phyloP scores from a whole-genome alignment of 2,888 invertebrate species.

The Diloba caeruleocephala region DNA sequence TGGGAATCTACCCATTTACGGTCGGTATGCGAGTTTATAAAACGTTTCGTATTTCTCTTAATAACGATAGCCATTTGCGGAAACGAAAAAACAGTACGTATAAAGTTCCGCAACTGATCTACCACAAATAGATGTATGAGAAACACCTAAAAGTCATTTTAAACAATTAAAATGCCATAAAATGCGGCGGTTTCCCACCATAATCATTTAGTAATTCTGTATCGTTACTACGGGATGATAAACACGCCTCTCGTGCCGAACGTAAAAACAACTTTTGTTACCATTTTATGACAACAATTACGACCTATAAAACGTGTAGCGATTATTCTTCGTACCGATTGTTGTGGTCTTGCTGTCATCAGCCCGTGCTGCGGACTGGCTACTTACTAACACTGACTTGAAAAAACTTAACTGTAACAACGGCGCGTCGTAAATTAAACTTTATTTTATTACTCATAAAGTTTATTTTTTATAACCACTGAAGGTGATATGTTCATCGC shows the following conservation, averaged over 20 bases:
- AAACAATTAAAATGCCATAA: constrained; percentile 84
- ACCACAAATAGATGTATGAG: constrained; percentile 64
- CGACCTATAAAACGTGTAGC: constrained; percentile 88
- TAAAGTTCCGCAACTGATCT: constrained; percentile 62
- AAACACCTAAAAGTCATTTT: constrained; percentile 65
- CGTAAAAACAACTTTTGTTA: constrained; percentile 88
- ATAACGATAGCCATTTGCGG: constrained; percentile 20
- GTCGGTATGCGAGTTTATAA: constrained; percentile 14
- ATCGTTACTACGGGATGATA: constrained; percentile 83
- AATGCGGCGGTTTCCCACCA: constrained; percentile 78
- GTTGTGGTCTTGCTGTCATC: constrained; percentile 85
- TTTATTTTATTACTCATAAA: constrained; percentile 62
- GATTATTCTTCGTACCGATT: constrained; percentile 86
- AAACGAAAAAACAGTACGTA: constrained; percentile 44
- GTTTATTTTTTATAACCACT: constrained; percentile 57
- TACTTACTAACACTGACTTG: constrained; percentile 57
- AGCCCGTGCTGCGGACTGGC: constrained; percentile 68
- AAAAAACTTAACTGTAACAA: constrained; percentile 60
- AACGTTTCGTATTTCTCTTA: constrained; percentile 25
- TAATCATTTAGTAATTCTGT: constrained; percentile 77
- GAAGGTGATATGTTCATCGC: constrained; percentile 57
- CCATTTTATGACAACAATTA: constrained; percentile 89
- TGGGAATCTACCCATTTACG: constrained; percentile 44
- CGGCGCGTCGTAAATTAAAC: constrained; percentile 60
- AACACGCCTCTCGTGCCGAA: constrained; percentile 85